Evolutionary conservation across 2,797 vertebrate species (phyloP).

Genomic region (Varecia variegata): DNA sequence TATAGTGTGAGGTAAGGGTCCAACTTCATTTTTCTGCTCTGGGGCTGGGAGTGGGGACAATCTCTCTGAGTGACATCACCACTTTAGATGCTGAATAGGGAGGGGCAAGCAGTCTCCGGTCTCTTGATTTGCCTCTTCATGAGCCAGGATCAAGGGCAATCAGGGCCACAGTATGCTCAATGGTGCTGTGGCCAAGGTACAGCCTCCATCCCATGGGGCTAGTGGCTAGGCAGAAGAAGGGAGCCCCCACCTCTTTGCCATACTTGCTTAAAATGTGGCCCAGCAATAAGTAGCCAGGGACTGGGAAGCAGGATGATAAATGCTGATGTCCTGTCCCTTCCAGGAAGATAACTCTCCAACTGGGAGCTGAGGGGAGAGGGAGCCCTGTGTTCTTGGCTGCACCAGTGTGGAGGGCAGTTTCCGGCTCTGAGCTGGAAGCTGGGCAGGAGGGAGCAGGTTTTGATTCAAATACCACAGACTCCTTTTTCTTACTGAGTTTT

Average conservation of each 20-base stretch:
- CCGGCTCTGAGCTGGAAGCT: background rate
- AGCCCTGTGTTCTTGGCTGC: background rate
- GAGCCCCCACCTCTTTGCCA: background rate
- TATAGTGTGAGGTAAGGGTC: background rate
- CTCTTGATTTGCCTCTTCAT: background rate
- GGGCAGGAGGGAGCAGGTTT: background rate
- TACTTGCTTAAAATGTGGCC: background rate
- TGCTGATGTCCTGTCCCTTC: background rate
- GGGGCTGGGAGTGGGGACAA: background rate
- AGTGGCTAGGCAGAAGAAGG: background rate
- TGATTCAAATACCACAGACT: background rate
- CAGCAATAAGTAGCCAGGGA: background rate
- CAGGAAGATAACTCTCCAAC: background rate
- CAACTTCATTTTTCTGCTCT: background rate
- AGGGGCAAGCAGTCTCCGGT: background rate
- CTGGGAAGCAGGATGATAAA: background rate
- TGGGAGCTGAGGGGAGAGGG: background rate
- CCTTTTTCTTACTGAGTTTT: background rate
- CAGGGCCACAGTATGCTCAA: background rate
- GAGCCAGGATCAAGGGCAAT: background rate
- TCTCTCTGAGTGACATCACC: background rate
- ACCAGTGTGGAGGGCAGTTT: background rate
- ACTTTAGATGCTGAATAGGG: background rate
- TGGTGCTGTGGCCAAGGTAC: background rate
- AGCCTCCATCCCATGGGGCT: background rate